Evolutionary conservation across 2,113 vertebrate genomes (phyloP), one percentile per base, ranked within the genome.

Genomic region (Chaenocephalus aceratus): DNA sequence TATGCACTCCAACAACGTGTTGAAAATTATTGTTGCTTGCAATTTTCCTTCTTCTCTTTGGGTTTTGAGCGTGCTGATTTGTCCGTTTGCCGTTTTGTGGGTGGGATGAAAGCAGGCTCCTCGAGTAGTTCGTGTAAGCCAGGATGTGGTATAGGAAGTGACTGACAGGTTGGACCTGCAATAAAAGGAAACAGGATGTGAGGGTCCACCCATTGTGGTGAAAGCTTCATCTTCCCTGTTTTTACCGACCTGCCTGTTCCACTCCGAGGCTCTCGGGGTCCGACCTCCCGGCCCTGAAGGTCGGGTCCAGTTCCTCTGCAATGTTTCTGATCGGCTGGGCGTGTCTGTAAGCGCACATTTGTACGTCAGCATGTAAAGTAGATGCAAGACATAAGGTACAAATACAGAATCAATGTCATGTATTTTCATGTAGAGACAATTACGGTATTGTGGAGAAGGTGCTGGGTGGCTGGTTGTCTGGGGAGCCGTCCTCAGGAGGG

Each of bases 31-130:
- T 95, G 95, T 52, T 95, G 94, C 73, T 95, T 95, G 86, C 95
- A 95, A 49, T 89, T 95, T 83, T 96, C 94, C 72, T 95, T 95
- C 83, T 96, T 97, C 75, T 94, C 95, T 90, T 95, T 96, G 85
- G 94, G 49, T 92, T 96, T 96, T 4, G 71, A 67, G 2, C 85
- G 80, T 49, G 62, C 89, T 0, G 89, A 44, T 88, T 96, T 96
- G 34, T 96, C 94, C 0, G 80, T 70, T 44, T 91, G 95, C 14
- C 95, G 88, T 70, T 96, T 96, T 5, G 94, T 96, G 10, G 95
- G 96, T 0, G 93, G 92, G 56, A 96, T 92, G 80, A 96, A 95
- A 10, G 91, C 57, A 0, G 95, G 90, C 72, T 95, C 94, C 5
- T 94, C 94, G 1, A 92, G 82, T 51, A 92, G 89, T 72, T 93